Percentiles rank a stretch among this genome's conserved stretches.
phyloP scores from a whole-genome alignment of 2,797 vertebrate genomes.

The Rhinoraja longicauda region DNA sequence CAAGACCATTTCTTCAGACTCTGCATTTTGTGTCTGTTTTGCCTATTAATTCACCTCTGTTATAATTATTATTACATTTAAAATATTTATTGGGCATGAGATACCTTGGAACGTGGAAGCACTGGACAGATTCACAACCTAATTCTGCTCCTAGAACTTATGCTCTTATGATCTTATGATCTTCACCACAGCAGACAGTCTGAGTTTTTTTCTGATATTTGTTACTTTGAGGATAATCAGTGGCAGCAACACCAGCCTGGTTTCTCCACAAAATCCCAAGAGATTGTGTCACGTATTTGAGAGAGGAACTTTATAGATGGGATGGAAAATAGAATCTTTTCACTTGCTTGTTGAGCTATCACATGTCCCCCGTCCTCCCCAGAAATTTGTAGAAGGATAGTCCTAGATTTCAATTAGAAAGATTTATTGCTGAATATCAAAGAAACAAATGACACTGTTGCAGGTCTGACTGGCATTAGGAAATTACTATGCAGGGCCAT shows the following conservation, averaged over 20 bases:
- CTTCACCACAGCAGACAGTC: background rate
- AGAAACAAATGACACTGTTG: background rate
- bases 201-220: background rate
- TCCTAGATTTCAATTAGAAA: background rate
- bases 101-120: too few species aligned
- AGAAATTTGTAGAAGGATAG: background rate
- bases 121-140: too few species aligned
- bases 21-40: too few species aligned
- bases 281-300: background rate
- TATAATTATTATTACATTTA: too few species aligned
- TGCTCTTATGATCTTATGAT: too few species aligned
- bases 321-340: background rate
- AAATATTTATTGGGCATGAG: too few species aligned
- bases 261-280: too few species aligned
- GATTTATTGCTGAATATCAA: background rate
- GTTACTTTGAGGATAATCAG: background rate
- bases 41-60: too few species aligned
- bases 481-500: background rate
- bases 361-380: background rate
- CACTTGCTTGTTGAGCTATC: background rate
- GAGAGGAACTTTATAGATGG: background rate
- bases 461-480: background rate
- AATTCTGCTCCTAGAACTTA: background rate
- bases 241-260: background rate
- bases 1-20: too few species aligned